Percentiles rank a stretch among this genome's conserved stretches.
Conservation (phyloP, 2,797 vertebrate species). For the Pipistrellus pipistrellus region DNA sequence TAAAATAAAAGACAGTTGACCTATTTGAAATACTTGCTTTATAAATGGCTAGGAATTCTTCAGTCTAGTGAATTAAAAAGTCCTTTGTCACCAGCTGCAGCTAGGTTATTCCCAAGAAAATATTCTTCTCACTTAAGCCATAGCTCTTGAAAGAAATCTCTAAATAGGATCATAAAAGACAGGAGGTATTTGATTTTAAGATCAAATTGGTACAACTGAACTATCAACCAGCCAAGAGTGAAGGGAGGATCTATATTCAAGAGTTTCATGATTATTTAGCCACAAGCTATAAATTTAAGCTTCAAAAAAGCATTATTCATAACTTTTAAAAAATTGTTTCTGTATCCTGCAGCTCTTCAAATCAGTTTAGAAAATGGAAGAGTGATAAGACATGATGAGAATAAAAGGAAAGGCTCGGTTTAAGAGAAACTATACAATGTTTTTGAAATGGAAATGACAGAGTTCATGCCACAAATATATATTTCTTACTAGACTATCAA, state of each 20-base stretch:
- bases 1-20: not conserved
- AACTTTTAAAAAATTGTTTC: not conserved
- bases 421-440: not conserved
- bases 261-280: conserved; percentile 2
- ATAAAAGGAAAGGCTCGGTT: not conserved
- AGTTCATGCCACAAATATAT: not conserved
- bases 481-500: not conserved
- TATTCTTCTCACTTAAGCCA: not conserved
- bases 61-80: not conserved
- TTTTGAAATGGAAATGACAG: not conserved
- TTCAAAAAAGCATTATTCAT: not conserved
- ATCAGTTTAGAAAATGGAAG: not conserved
- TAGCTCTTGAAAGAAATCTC: not conserved
- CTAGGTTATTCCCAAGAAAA: not conserved
- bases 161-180: not conserved
- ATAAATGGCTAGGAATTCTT: not conserved
- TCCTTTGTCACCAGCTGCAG: not conserved
- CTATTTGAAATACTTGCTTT: not conserved
- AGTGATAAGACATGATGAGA: not conserved
- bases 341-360: not conserved
- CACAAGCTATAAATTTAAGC: not conserved
- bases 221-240: not conserved
- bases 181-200: conserved; percentile 16
- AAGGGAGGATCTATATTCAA: not conserved
- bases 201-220: not conserved